phyloP scores from a whole-genome alignment of 2,797 vertebrate genomes.

The Hozukius guyotensis region DNA sequence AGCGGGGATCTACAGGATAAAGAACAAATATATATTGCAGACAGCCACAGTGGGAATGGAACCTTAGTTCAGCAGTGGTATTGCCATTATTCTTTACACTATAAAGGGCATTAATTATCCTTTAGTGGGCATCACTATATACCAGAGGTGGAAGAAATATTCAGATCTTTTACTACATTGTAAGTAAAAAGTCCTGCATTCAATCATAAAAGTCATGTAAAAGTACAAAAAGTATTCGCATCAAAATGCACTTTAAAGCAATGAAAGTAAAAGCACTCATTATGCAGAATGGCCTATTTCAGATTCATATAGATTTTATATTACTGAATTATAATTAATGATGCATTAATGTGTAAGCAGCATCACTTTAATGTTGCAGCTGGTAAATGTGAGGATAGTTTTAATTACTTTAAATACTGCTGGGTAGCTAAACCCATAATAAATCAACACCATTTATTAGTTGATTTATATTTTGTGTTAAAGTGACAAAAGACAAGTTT shows the following conservation, averaged over 20 bases:
- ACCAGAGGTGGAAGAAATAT: background rate
- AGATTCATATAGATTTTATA: background rate
- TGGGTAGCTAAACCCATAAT: background rate
- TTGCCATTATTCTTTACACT: background rate
- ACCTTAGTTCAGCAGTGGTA: background rate
- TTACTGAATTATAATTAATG: background rate
- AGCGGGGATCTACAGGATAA: background rate
- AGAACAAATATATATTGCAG: background rate
- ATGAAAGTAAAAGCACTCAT: background rate
- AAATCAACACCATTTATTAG: background rate
- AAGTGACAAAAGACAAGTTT: background rate
- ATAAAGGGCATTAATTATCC: slow-evolving; percentile 5
- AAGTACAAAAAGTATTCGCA: background rate
- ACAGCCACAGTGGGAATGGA: background rate
- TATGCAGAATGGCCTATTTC: background rate
- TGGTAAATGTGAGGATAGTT: background rate
- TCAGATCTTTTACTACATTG: background rate
- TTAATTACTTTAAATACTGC: background rate
- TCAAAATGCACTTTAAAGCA: background rate
- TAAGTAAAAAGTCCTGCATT: background rate
- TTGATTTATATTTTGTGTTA: background rate
- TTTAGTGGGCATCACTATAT: background rate
- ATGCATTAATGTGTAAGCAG: background rate
- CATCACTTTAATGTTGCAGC: background rate
- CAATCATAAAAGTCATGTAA: background rate